Conservation (phyloP, 2,888 invertebrate species). For the Tetragonisca angustula region DNA sequence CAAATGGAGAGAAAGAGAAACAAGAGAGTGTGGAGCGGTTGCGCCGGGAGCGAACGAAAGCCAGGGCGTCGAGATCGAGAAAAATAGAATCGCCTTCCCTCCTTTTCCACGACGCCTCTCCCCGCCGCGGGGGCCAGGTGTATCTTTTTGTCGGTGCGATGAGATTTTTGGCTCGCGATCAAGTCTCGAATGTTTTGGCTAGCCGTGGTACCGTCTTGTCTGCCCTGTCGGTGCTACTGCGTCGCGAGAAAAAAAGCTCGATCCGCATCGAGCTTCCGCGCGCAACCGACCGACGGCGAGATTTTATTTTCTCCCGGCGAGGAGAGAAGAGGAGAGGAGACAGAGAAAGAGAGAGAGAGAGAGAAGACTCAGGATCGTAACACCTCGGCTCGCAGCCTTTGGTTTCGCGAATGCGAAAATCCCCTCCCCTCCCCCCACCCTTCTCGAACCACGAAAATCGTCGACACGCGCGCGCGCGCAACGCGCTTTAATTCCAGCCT, state of each 20-base stretch:
- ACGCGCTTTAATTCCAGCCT: constrained; percentile 17
- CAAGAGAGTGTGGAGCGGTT: not conserved
- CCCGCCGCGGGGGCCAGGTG: constrained; percentile 73
- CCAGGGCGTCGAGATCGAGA: constrained; percentile 25
- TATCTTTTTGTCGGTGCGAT: constrained; percentile 76
- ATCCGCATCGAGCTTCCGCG: constrained; percentile 37
- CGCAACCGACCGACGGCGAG: constrained; percentile 19
- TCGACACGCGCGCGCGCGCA: not conserved
- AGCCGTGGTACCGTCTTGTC: constrained; percentile 74
- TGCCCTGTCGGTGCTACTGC: constrained; percentile 59
- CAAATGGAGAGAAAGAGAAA: not conserved
- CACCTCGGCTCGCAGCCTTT: not conserved
- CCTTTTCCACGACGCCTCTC: not conserved
- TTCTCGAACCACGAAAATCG: not conserved
- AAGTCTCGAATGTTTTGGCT: constrained; percentile 80
- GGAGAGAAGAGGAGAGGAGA: not conserved
- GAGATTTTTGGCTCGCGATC: constrained; percentile 80
- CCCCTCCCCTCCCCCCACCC: too few species aligned
- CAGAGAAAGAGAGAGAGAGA: too few species aligned
- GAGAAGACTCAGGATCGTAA: constrained; percentile 37
- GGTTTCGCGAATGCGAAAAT: not conserved
- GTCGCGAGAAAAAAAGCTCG: constrained; percentile 59
- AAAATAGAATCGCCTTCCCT: constrained; percentile 53
- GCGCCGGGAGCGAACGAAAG: not conserved
- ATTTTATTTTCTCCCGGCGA: constrained; percentile 60